Percentiles rank a stretch among this genome's conserved stretches.
These are phyloP conservation scores for Hippocampus barbouri DNA, from an alignment of 2,113 vertebrate genomes.

Conservation along the genomic window DNA sequence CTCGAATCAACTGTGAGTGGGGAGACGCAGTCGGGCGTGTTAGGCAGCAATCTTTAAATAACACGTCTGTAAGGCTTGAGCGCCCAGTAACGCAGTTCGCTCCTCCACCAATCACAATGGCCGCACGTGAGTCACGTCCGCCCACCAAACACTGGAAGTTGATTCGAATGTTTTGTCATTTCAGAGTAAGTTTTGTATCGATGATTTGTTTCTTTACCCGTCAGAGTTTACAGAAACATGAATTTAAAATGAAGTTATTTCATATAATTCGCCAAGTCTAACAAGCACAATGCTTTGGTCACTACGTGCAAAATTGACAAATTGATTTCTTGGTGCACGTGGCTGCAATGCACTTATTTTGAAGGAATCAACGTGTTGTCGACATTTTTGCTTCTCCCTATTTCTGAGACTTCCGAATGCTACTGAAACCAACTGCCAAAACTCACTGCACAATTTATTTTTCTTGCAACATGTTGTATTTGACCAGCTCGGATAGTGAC, in stretches of 20 bases:
- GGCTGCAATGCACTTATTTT: background rate
- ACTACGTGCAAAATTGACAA: background rate
- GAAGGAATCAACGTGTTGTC: background rate
- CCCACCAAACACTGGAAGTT: slow-evolving; percentile 13
- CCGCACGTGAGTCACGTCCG: slow-evolving; percentile 18
- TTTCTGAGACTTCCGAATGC: background rate
- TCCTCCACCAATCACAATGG: slow-evolving; percentile 32
- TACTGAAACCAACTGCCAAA: too few relatives aligned
- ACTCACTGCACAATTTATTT: too few relatives aligned
- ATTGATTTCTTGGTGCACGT: background rate
- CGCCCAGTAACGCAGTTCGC: slow-evolving; percentile 28
- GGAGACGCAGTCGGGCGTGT: background rate
- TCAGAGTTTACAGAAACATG: background rate
- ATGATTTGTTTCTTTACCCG: background rate
- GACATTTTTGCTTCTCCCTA: background rate
- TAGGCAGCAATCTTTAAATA: slow-evolving; percentile 12
- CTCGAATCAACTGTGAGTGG: background rate
- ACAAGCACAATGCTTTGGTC: background rate
- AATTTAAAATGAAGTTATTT: background rate
- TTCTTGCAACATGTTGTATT: too few relatives aligned
- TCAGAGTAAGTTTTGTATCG: background rate
- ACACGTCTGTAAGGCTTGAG: slow-evolving; percentile 2
- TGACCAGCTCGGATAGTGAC: too few relatives aligned
- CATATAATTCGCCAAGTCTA: background rate
- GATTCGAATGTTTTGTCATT: background rate